Base-by-base conservation (phyloP, 2,113 vertebrate genomes). In the Casuarius casuarius region DNA sequence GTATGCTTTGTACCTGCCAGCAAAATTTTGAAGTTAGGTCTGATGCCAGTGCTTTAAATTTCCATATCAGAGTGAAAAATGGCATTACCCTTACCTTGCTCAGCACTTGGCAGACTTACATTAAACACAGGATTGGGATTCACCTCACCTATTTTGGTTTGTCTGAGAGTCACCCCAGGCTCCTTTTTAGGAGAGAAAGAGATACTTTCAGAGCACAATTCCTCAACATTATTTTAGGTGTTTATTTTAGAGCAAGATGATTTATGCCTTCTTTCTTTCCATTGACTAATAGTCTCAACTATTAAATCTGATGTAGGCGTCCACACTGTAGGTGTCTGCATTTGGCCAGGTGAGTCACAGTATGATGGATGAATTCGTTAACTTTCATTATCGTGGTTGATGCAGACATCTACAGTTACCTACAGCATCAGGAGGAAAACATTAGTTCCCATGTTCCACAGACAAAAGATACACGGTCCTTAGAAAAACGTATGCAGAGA, bases 341-440 rank as follows among this genome's bases (percentile, higher is more conserved):
- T 23, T 28, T 49, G 54, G 44, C 65, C 65, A 38, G 5, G 12
- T 73, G 22, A 81, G n/a, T 79, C 6, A 16, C 85, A 61, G 84
- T 86, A 42, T 84, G 86, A n/a, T 28, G 8, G 54, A 77, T 16
- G 33, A 54, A 70, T 88, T 96, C 31, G 92, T 94, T 46, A 90
- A 89, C 67, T 46, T 94, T 62, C 44, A 29, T 87, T 3, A 2
- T 33, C 96, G 88, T 95, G 73, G 89, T 73, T 93, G 90, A 75
- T 86, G 70, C 15, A 89, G 22, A 76, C 82, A 92, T 89, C 91
- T 96, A 84, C 79, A 94, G 88, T 88, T 91, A 91, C 85, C 89
- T 95, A 79, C 80, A 92, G 90, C 90, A 92, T 77, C 84, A 58
- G 86, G 81, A 73, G 52, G 21, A 94, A 86, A 42, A 83, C 20